Evolutionary conservation across 1,140 invertebrate genomes (phyloP).

Genomic region (Archivesica marissinica): DNA sequence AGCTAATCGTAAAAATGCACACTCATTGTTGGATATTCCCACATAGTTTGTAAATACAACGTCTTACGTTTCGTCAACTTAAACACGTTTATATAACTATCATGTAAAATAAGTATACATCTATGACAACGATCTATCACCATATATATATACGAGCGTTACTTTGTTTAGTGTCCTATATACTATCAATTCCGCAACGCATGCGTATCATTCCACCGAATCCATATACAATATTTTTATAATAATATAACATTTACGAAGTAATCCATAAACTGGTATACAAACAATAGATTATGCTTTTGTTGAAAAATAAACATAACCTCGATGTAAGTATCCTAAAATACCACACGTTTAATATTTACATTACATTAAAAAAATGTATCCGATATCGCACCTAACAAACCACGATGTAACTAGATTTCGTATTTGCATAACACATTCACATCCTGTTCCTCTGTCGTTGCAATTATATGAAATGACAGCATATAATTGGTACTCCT

Average conservation of each 20-base stretch:
- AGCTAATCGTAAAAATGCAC: not conserved
- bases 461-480: not conserved
- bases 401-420: not conserved
- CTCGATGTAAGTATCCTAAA: not conserved
- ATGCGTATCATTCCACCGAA: not conserved
- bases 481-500: not conserved
- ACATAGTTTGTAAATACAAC: not conserved
- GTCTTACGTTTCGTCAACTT: not conserved
- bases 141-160: not conserved
- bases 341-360: not conserved
- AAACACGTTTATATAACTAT: not conserved
- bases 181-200: not conserved
- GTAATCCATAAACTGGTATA: not conserved
- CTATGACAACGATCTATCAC: not conserved
- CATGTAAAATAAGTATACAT: not conserved
- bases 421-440: conserved; percentile 23
- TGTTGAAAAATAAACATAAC: not conserved
- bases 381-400: not conserved
- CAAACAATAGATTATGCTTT: not conserved
- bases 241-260: conserved; percentile 3
- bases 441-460: not conserved
- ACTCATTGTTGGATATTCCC: not conserved
- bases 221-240: not conserved
- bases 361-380: not conserved
- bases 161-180: not conserved